Evolutionary conservation across 2,797 vertebrate species (phyloP).

Genomic region (Coracias cyanogaster): DNA sequence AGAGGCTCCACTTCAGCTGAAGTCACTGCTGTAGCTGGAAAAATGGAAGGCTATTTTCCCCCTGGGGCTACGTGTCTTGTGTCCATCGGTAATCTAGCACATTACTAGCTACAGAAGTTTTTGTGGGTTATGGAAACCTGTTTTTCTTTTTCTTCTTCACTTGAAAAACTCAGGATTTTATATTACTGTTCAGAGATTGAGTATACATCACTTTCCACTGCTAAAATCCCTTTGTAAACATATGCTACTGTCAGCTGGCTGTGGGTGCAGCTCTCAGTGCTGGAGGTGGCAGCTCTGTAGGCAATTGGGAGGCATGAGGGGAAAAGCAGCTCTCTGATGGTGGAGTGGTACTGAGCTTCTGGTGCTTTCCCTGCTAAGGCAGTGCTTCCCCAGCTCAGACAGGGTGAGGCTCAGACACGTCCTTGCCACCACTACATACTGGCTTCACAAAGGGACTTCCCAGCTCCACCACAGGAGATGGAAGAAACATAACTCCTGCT

Average conservation of each 20-base stretch:
- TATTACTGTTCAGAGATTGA: background rate
- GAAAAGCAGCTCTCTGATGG: background rate
- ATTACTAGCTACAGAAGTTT: conserved; percentile 29
- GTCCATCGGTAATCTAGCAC: conserved; percentile 32
- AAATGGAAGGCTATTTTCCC: conserved; percentile 36
- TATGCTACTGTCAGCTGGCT: rapidly evolving
- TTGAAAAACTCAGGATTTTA: conserved; percentile 1
- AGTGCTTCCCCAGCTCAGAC: rapidly evolving
- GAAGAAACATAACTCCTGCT: rapidly evolving
- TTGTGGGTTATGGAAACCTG: background rate
- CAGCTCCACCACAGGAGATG: background rate
- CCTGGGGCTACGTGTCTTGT: background rate
- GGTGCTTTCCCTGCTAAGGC: background rate
- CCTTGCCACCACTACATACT: background rate
- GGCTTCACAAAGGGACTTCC: background rate
- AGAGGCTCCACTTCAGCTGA: conserved; percentile 28
- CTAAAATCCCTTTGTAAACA: background rate
- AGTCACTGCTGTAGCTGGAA: conserved; percentile 9
- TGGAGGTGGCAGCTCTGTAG: background rate
- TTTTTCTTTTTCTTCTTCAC: background rate
- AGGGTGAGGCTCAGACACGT: background rate
- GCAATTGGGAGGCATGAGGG: background rate
- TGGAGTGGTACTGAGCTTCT: background rate
- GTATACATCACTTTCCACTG: background rate
- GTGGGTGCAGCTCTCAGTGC: rapidly evolving